phyloP scores from a whole-genome alignment of 2,888 invertebrate genomes.

The Rhodophaea formosa region DNA sequence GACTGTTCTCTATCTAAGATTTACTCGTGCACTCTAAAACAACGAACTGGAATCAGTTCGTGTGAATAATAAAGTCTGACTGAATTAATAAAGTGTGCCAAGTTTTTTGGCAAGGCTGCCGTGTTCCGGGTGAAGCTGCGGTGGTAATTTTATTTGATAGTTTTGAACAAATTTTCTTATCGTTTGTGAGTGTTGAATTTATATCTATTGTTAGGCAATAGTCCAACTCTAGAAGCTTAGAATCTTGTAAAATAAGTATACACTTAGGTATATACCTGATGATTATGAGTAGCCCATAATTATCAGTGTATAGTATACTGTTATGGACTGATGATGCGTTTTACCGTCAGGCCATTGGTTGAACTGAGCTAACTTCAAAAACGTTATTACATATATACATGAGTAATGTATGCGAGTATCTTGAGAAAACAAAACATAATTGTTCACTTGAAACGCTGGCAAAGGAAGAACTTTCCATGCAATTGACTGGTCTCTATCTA shows the following conservation, averaged over 20 bases:
- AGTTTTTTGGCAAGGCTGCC: conserved; percentile 67
- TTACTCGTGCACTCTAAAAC: conserved; percentile 43
- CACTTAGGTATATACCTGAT: no score
- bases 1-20: conserved; percentile 37
- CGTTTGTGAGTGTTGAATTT: neutral
- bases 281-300: no score
- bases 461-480: conserved; percentile 30
- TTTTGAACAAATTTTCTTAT: conserved; percentile 16
- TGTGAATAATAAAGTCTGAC: conserved; percentile 60
- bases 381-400: no score
- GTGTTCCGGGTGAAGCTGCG: conserved; percentile 25
- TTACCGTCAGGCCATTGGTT: no score
- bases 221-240: neutral
- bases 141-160: conserved; percentile 23
- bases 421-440: no score
- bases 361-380: no score
- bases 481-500: conserved; percentile 35
- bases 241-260: neutral
- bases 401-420: no score
- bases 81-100: conserved; percentile 63
- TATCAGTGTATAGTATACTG: no score
- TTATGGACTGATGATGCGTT: no score
- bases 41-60: conserved; percentile 53
- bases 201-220: neutral
- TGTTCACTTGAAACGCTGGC: conserved; percentile 19